Evolutionary conservation across 1,140 invertebrate genomes (phyloP), one percentile per base, ranked within the genome.

Genomic region (Drosophila parvula): DNA sequence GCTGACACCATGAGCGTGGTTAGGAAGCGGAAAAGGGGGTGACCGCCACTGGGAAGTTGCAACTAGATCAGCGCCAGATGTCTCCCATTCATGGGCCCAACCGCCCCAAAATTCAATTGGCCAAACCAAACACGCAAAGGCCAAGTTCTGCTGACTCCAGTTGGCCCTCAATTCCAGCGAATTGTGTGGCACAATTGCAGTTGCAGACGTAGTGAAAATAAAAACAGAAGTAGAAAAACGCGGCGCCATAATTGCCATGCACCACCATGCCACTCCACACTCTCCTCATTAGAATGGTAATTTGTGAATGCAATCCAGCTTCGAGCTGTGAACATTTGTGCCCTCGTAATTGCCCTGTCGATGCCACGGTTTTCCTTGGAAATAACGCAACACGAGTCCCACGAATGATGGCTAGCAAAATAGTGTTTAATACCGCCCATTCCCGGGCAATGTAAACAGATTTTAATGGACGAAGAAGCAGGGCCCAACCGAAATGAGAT

Each of bases 261-360:
- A 75, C n/a, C 71, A 75, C n/a, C 47, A 53, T 60, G 77, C 68
- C 83, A 77, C 32, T 53, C 7, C 32, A 14, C 32, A 34, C 45
- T 41, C 30, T 40, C 44, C 79, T 79, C 84, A 83, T 86, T 88
- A 88, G 82, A 88, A 86, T 88, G 79, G 76, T 83, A 86, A 86
- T 86, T 86, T 86, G 76, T 79, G 62, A 86, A 83, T 88, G 83
- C 83, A 88, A 88, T 85, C 60, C 75, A 56, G 57, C 70, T 48
- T 22, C 5, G 43, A 78, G 76, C 80, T 83, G 80, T 76, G 70
- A 71, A 79, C 64, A 71, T 79, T 79, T 68, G 47, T 79, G 76
- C 65, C 60, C 68, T 65, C 63, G 60, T 81, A 74, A 65, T 74
- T 82, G 68, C 61, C 55, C 34, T 47, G 55, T 53, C 62, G 47